phyloP scores from a whole-genome alignment of 2,113 vertebrate genomes.

The Aspiorhynchus laticeps region DNA sequence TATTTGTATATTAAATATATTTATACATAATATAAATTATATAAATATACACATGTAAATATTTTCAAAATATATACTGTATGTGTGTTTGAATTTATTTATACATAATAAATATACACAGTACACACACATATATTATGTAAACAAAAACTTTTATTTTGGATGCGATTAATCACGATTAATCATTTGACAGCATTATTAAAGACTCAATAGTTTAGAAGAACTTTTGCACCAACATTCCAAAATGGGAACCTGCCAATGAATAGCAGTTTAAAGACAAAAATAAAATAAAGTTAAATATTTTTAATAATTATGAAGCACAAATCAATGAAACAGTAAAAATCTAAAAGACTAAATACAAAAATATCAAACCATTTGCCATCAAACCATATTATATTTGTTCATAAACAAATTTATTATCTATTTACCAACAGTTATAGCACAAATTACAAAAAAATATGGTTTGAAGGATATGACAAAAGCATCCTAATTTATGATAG shows the following conservation, averaged over 20 bases:
- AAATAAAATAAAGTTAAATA: background rate
- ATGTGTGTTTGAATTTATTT: too few relatives aligned
- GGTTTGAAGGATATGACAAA: background rate
- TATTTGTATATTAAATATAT: too few relatives aligned
- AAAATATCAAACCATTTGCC: background rate
- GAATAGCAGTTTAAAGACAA: background rate
- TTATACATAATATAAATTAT: too few relatives aligned
- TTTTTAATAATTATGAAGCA: background rate
- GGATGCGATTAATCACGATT: too few relatives aligned
- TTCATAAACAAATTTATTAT: too few relatives aligned
- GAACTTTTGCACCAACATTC: background rate
- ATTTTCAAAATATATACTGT: too few relatives aligned
- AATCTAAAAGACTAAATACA: background rate
- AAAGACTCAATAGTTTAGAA: background rate
- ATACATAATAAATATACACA: too few relatives aligned
- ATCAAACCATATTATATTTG: too few relatives aligned
- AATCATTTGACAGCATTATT: background rate
- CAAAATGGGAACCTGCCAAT: background rate
- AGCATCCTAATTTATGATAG: background rate
- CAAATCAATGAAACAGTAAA: background rate
- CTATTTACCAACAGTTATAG: too few relatives aligned
- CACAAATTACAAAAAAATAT: background rate
- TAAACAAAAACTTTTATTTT: too few relatives aligned
- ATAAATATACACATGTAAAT: too few relatives aligned
- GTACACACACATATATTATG: too few relatives aligned